These are phyloP conservation scores for Geophilus truncorum DNA, from an alignment of 2,888 invertebrate genomes.

Conservation along the genomic window DNA sequence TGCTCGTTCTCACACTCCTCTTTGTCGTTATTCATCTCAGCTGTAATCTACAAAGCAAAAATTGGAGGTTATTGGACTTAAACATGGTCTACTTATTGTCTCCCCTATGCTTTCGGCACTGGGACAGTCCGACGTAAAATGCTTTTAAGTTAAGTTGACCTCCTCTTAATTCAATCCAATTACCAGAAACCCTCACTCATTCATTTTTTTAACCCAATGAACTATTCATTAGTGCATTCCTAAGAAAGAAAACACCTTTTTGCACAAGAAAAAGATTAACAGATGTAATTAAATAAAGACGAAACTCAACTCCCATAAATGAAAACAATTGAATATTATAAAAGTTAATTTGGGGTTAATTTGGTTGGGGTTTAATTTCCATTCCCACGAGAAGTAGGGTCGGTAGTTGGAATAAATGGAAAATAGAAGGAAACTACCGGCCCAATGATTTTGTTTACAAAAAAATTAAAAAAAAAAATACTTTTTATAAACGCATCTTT, in stretches of 20 bases:
- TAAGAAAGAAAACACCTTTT: neutral
- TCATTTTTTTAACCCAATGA: neutral
- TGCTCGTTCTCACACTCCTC: neutral
- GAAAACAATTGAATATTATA: neutral
- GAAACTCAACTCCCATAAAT: neutral
- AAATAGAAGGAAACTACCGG: neutral
- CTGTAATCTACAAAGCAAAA: neutral
- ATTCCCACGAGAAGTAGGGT: neutral
- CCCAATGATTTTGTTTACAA: neutral
- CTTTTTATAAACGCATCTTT: neutral
- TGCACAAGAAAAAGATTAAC: neutral
- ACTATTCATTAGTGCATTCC: neutral
- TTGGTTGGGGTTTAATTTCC: neutral
- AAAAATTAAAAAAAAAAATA: neutral
- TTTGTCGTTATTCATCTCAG: neutral
- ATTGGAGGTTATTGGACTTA: neutral
- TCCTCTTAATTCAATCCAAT: constrained; percentile 2
- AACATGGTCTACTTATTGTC: neutral
- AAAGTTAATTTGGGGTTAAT: neutral
- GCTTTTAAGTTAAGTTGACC: neutral
- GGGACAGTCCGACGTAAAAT: neutral
- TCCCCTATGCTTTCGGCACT: constrained; percentile 2
- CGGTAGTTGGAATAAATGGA: neutral
- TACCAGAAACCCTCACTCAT: neutral
- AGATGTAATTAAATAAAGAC: neutral